These are phyloP conservation scores for Telmatherina bonti DNA, from an alignment of 2,797 vertebrate genomes.

Conservation along the genomic window DNA sequence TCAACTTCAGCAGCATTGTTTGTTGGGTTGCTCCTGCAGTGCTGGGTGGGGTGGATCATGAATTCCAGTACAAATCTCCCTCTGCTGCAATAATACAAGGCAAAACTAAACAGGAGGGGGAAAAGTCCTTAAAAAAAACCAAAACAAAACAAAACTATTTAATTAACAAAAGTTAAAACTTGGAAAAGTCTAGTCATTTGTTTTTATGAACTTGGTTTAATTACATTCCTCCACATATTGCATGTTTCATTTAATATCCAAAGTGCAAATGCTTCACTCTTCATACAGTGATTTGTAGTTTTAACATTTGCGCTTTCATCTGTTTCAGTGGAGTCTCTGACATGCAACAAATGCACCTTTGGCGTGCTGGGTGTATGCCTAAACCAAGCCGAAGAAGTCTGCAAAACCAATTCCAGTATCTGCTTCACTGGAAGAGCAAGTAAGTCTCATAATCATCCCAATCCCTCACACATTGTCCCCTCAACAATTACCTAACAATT, in stretches of 20 bases:
- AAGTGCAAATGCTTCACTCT: not conserved
- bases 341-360: conserved; percentile 67
- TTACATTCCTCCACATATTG: no score
- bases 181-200: no score
- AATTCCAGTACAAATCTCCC: no score
- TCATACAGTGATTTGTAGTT: not conserved
- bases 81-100: not conserved
- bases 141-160: not conserved
- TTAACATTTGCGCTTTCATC: conserved; percentile 13
- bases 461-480: conserved; percentile 1
- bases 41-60: not conserved
- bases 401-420: conserved; percentile 4
- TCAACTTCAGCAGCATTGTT: not conserved
- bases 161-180: not conserved
- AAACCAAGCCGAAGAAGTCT: rapidly evolving
- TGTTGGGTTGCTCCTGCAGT: not conserved
- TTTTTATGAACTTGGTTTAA: not conserved
- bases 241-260: not conserved
- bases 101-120: not conserved
- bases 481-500: not conserved
- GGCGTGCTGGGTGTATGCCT: conserved; percentile 24
- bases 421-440: conserved; percentile 60
- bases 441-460: conserved; percentile 38
- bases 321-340: conserved; percentile 75
- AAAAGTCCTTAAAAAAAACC: no score